A percentile compares a stretch with the other conserved stretches of the same genome.
Evolutionary conservation across 2,888 invertebrate species (phyloP).

Genomic region (Caenorhabditis angaria): DNA sequence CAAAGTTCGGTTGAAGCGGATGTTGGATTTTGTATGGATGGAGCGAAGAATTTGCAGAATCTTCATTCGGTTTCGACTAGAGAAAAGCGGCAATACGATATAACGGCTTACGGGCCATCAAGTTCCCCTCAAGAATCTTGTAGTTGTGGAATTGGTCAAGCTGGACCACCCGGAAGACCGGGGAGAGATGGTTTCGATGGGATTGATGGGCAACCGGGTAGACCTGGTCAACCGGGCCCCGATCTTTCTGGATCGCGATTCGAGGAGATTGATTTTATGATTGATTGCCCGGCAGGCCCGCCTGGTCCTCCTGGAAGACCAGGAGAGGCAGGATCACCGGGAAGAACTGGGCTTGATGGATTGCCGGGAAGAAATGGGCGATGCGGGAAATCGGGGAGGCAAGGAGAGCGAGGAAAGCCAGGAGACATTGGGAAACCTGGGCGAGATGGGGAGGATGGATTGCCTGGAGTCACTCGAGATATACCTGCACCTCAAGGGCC

Average conservation of each 20-base stretch:
- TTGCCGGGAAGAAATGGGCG: slow-evolving; percentile 48
- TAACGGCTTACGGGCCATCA: slow-evolving; percentile 11
- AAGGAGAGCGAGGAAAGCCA: slow-evolving; percentile 43
- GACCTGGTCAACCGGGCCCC: slow-evolving; percentile 27
- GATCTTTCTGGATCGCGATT: slow-evolving; percentile 16
- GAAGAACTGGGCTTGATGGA: slow-evolving; percentile 49
- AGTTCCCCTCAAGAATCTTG: slow-evolving; percentile 14
- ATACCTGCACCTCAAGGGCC: slow-evolving; percentile 43
- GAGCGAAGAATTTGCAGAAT: slow-evolving; percentile 35
- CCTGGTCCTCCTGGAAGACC: slow-evolving; percentile 50
- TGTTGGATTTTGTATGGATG: slow-evolving; percentile 43
- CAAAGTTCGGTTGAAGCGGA: slow-evolving; percentile 53
- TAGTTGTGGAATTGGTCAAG: slow-evolving; percentile 38
- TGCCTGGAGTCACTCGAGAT: slow-evolving; percentile 32
- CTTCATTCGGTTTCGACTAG: slow-evolving; percentile 21
- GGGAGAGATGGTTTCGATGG: slow-evolving; percentile 41
- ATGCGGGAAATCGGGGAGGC: slow-evolving; percentile 44
- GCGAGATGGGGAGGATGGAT: slow-evolving; percentile 38
- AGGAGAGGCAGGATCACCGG: slow-evolving; percentile 47
- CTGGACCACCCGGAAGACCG: slow-evolving; percentile 35
- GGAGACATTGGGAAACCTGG: slow-evolving; percentile 43
- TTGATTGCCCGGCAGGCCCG: slow-evolving; percentile 49
- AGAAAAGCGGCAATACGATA: too few relatives aligned
- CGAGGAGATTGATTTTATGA: slow-evolving; percentile 13
- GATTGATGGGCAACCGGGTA: slow-evolving; percentile 39